These are phyloP conservation scores for Heteromormyrus szaboi DNA, from an alignment of 2,797 vertebrate genomes.

Conservation along the genomic window DNA sequence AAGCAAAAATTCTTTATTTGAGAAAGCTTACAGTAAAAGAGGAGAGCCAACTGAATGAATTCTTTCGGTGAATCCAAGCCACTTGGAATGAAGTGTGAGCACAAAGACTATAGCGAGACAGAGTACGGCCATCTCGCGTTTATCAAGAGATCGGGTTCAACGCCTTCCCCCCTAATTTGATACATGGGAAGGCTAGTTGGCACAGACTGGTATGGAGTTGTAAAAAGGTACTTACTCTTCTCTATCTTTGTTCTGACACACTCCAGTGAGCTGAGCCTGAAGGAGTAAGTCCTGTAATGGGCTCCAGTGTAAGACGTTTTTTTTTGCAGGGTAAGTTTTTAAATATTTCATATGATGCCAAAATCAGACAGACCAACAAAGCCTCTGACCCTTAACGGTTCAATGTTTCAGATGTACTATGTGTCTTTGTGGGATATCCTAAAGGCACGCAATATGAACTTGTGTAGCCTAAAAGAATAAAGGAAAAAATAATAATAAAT, in stretches of 20 bases:
- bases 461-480: not conserved
- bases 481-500: not conserved
- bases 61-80: not conserved
- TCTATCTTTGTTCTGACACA: not conserved
- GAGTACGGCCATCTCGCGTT: not conserved
- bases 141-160: not conserved
- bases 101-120: not conserved
- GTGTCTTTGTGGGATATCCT: not conserved
- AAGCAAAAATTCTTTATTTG: not conserved
- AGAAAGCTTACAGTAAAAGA: not conserved
- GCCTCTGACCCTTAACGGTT: not conserved
- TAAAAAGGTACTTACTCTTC: not conserved
- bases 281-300: not conserved
- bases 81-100: not conserved
- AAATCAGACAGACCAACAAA: not conserved
- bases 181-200: not conserved
- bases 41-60: not conserved
- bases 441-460: not conserved
- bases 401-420: not conserved
- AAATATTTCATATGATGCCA: not conserved
- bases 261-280: not conserved
- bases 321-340: not conserved
- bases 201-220: not conserved
- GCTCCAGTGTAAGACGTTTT: not conserved
- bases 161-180: not conserved